Evolutionary conservation across 2,888 invertebrate genomes (phyloP).

Genomic region (Stramonita haemastoma): DNA sequence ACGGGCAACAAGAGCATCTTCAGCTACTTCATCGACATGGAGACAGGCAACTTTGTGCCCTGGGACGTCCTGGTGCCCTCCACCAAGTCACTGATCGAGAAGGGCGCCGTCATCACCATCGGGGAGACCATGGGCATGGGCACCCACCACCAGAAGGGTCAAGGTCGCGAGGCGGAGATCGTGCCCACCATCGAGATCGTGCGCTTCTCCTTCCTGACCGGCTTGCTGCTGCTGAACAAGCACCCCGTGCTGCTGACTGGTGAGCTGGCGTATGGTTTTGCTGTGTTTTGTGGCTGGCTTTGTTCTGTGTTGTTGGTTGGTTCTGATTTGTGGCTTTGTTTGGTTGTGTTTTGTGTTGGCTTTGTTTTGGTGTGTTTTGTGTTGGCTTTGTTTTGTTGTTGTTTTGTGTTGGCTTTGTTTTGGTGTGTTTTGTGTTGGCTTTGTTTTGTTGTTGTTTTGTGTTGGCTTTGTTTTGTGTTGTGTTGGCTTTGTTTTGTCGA

Average conservation of each 20-base stretch:
- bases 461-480: too few relatives aligned
- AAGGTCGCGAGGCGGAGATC: constrained; percentile 66
- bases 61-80: constrained; percentile 76
- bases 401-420: too few relatives aligned
- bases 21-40: constrained; percentile 77
- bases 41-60: constrained; percentile 74
- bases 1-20: constrained; percentile 75
- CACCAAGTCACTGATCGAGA: constrained; percentile 76
- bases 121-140: constrained; percentile 71
- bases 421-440: too few relatives aligned
- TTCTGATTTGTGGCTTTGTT: too few relatives aligned
- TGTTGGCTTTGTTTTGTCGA: too few relatives aligned
- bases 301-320: background rate
- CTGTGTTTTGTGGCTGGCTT: background rate
- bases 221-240: constrained; percentile 72
- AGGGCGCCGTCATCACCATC: constrained; percentile 74
- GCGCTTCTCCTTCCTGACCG: constrained; percentile 75
- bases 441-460: too few relatives aligned
- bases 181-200: constrained; percentile 77
- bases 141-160: constrained; percentile 59
- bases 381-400: too few relatives aligned
- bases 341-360: too few relatives aligned
- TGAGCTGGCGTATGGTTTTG: constrained; percentile 44
- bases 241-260: constrained; percentile 76
- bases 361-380: too few relatives aligned